Base-by-base conservation (phyloP, 2,888 invertebrate species). In the Drosophila atripex region DNA sequence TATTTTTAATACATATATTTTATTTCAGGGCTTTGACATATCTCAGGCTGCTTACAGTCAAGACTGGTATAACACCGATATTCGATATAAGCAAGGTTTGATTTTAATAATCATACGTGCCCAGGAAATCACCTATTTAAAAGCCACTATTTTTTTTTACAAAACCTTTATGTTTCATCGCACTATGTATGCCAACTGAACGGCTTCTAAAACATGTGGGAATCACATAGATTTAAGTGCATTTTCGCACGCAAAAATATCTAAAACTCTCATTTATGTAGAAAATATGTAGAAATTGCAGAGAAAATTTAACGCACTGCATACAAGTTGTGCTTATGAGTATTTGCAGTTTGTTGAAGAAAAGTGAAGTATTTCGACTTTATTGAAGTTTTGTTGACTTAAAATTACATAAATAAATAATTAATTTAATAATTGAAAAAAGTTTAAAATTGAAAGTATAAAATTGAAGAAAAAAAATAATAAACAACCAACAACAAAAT, bases 101-200 rank as follows among this genome's bases (percentile, higher is more conserved):
- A 38, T 76, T 0, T 55, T 90, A n/a, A 80, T 90, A 16, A 83
- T 88, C 11, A 12, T 38, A 1, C 79, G 91, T 7, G 77, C 89
- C 0, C 90, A 90, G 39, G 83, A 79, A 12, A 80, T 89, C 0
- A 80, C 77, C 0, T 69, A 66, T 18, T 66, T 90, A 0, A 84
- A 80, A 46, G 91, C 90, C 3, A 89, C 90, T 0, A 60, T 79
- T 0, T 86, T 90, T 50, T 47, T 90, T 3, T 90, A 90, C 61
- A 89, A 90, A 63, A 90, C 89, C 64, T 90, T 89, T 65, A 88
- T 90, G 0, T 54, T 90, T 8, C 60, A 90, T 3, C 79, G 89
- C 2, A 89, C 90, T 1, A 89, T 90, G 80, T 90, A 90, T 57
- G 55, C 58, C 45, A 60, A 45, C 35, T 78, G 75, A 60, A 63